Percentiles rank a stretch among this genome's conserved stretches.
These are phyloP conservation scores for Neuroterus valhalla DNA, from an alignment of 1,140 invertebrate species.

Conservation along the genomic window DNA sequence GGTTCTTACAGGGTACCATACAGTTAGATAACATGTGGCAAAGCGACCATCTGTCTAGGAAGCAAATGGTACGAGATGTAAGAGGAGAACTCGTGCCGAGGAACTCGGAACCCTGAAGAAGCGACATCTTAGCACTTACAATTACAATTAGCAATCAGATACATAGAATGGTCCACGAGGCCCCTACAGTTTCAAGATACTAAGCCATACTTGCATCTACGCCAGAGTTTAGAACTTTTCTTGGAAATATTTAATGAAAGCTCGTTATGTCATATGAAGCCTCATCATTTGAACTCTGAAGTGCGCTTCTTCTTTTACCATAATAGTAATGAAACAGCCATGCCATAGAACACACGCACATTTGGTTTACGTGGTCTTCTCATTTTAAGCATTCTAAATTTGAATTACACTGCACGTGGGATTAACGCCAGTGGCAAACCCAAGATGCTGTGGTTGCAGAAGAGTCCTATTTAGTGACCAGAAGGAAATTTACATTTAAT, in stretches of 20 bases:
- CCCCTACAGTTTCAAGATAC: constrained; percentile 15
- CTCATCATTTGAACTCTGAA: background rate
- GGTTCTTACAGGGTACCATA: constrained; percentile 49
- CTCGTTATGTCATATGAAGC: background rate
- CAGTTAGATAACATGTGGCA: constrained; percentile 64
- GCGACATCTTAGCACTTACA: constrained; percentile 12
- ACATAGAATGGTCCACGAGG: background rate
- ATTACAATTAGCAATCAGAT: constrained; percentile 11
- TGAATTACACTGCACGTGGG: too few species aligned
- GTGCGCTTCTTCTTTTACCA: too few species aligned
- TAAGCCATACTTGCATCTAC: background rate
- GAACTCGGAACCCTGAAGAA: constrained; percentile 10
- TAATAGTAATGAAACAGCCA: too few species aligned
- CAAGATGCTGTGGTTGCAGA: too few species aligned
- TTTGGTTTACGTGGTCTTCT: too few species aligned
- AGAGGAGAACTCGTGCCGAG: constrained; percentile 6
- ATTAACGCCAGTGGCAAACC: too few species aligned
- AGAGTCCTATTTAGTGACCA: too few species aligned
- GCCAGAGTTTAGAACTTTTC: background rate
- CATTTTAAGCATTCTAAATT: too few species aligned
- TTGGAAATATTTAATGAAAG: background rate
- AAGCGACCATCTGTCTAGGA: constrained; percentile 66
- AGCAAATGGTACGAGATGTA: constrained; percentile 40
- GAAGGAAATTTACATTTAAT: too few species aligned
- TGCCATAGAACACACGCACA: too few species aligned